Conservation (phyloP, 2,797 vertebrate genomes). For the Austrolebias charrua region DNA sequence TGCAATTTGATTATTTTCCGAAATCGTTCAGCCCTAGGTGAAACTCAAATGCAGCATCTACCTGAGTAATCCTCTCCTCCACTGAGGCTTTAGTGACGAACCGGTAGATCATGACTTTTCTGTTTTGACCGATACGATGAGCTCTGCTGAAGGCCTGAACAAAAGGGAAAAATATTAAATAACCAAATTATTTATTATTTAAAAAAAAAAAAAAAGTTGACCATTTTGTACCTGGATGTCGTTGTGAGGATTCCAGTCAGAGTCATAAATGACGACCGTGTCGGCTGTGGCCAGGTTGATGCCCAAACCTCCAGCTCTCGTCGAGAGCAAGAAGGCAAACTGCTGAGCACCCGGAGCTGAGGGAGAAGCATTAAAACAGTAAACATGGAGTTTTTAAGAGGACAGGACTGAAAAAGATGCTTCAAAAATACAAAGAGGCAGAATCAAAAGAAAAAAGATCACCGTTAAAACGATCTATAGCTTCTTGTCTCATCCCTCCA, state of each 20-base stretch:
- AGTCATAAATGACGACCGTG: slow-evolving; percentile 98
- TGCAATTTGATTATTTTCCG: too few species aligned
- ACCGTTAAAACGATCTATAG: slow-evolving; percentile 98
- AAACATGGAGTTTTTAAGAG: not conserved
- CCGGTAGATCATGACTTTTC: slow-evolving; percentile 98
- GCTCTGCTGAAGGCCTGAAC: slow-evolving; percentile 95
- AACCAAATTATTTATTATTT: too few species aligned
- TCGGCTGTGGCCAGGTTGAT: slow-evolving; percentile 98
- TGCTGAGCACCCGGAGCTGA: slow-evolving; percentile 96
- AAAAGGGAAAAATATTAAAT: not conserved
- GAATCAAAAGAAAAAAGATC: slow-evolving; percentile 5
- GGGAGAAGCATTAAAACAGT: not conserved
- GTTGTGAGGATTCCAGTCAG: slow-evolving; percentile 99
- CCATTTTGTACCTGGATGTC: slow-evolving; percentile 85
- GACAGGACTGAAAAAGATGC: too few species aligned
- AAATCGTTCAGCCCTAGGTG: too few species aligned
- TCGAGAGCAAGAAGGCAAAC: slow-evolving; percentile 97
- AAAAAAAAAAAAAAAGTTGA: too few species aligned
- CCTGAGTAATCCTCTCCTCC: slow-evolving; percentile 95
- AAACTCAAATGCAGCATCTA: slow-evolving; percentile 12
- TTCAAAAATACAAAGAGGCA: not conserved
- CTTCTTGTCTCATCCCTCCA: slow-evolving; percentile 96
- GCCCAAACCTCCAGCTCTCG: slow-evolving; percentile 94
- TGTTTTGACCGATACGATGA: slow-evolving; percentile 97
- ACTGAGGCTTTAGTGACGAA: slow-evolving; percentile 98